phyloP scores from a whole-genome alignment of 2,797 vertebrate species.

The Dryobates pubescens region DNA sequence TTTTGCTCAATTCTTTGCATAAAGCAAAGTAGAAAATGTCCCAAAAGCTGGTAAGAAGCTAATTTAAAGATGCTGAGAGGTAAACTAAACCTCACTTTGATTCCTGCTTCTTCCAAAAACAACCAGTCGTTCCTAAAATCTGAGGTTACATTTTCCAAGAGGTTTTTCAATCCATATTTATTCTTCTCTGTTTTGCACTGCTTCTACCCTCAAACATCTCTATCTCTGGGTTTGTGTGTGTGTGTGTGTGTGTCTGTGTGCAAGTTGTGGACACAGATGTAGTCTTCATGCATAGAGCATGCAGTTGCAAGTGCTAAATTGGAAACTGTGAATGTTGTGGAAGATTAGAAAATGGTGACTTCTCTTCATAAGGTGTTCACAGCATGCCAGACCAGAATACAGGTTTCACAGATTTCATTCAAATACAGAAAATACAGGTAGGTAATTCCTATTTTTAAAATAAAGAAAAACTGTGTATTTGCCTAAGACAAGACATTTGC shows the following conservation, averaged over 20 bases:
- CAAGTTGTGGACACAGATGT: constrained; percentile 46
- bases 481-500: not conserved
- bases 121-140: no score
- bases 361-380: not conserved
- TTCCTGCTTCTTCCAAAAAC: constrained; percentile 12
- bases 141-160: not conserved
- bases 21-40: not conserved
- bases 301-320: constrained; percentile 30
- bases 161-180: constrained; percentile 6
- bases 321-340: not conserved
- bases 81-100: not conserved
- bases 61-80: not conserved
- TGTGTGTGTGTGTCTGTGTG: not conserved
- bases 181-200: constrained; percentile 48
- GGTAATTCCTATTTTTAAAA: not conserved
- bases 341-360: not conserved
- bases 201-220: constrained; percentile 13
- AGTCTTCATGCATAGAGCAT: constrained; percentile 7
- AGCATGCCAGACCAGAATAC: not conserved
- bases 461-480: not conserved
- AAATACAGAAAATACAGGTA: constrained; percentile 1
- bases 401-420: not conserved
- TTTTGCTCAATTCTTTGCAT: not conserved
- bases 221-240: not conserved
- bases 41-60: not conserved